Base-by-base conservation (phyloP, 2,113 vertebrate genomes). In the Notarius lentiginosus region DNA sequence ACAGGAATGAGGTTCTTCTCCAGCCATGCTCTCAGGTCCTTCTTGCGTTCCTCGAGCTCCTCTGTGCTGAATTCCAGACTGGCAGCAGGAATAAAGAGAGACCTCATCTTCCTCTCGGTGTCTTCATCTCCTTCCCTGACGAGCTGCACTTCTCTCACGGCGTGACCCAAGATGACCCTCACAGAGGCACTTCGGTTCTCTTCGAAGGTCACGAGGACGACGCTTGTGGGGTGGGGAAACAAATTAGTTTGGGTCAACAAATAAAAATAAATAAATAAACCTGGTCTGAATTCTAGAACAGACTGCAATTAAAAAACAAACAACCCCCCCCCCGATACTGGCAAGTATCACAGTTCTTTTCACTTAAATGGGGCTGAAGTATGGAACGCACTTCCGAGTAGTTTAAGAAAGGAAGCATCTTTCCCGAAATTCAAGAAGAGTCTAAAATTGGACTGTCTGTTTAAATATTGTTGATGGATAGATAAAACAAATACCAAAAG, bases 1-100 rank as follows among this genome's bases (percentile, higher is more conserved):
- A 99, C 93, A 0, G 98, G 98, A 79, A 99, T 91, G 58, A 95
- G 95, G 93, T 99, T 99, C 65, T 95, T 92, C 93, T 97, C 95
- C 7, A 99, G 90, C 98, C 97, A 99, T 0, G 83, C 86, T 79
- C 91, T 96, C 27, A 99, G 61, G 55, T 77, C 72, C 0, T 47
- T 90, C 83, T 93, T 96, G 79, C 93, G 95, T 79, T 82, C 73
- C 15, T 92, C 91, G 56, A 96, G 90, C 79, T 98, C 95, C 70
- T 96, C 94, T 0, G 89, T 85, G 87, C 91, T 94, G 79, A 96
- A 93, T 0, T 65, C 34, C 18, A 88, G 82, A 53, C 84, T 75
- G 12, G 83, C 88, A 15, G 86, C 85, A 0, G 95, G 94, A 0
- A 60, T 89, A 6, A 97, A 93, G 56, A 96, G 61, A 82, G 79